Evolutionary conservation across 2,888 invertebrate species (phyloP).

Genomic region (Drosophila yooni): DNA sequence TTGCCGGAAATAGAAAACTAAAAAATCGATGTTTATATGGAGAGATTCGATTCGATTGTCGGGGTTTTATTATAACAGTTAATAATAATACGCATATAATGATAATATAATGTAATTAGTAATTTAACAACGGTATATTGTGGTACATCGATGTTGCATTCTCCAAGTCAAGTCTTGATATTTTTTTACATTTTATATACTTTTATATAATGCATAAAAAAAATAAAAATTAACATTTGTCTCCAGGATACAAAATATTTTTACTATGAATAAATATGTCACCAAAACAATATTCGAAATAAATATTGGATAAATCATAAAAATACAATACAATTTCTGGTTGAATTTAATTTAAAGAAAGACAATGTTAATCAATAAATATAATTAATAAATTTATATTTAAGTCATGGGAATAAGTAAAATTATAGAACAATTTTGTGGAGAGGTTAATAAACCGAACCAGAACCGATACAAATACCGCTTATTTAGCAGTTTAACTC

Average conservation of each 20-base stretch:
- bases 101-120: not conserved
- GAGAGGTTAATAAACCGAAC: not conserved
- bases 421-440: not conserved
- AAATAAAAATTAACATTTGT: not conserved
- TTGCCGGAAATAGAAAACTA: not conserved
- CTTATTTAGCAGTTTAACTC: not conserved
- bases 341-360: not conserved
- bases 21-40: not conserved
- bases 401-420: too few relatives aligned
- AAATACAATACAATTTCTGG: not conserved
- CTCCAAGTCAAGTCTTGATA: not conserved
- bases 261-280: too few relatives aligned
- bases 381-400: not conserved
- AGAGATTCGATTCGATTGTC: not conserved
- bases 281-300: not conserved
- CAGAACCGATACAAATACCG: accelerated
- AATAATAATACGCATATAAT: not conserved
- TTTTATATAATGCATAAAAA: too few relatives aligned
- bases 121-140: not conserved
- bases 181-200: not conserved
- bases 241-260: not conserved
- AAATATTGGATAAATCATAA: not conserved
- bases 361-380: not conserved
- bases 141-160: not conserved
- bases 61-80: not conserved